Evolutionary conservation across 2,888 invertebrate genomes (phyloP).

Genomic region (Lacanobia wlatinum): DNA sequence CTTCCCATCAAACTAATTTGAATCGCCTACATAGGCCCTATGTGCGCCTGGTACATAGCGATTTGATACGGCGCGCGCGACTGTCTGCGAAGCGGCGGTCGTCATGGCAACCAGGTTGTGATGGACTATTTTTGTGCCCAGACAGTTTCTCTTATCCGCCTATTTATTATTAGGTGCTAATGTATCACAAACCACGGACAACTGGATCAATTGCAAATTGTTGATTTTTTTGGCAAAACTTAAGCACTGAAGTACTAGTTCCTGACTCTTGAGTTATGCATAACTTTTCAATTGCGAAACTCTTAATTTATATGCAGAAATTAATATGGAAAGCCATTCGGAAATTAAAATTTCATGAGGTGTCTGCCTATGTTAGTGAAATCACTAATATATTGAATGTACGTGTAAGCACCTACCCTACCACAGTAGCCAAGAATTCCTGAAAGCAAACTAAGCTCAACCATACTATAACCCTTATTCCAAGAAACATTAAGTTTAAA

Average conservation of each 20-base stretch:
- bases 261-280: background rate
- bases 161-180: slow-evolving; percentile 40
- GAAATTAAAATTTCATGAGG: background rate
- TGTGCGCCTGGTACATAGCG: background rate
- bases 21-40: background rate
- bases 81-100: slow-evolving; percentile 67
- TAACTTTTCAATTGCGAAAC: background rate
- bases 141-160: slow-evolving; percentile 40
- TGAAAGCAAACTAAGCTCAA: slow-evolving; percentile 21
- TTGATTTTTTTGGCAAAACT: background rate
- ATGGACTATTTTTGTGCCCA: slow-evolving; percentile 61
- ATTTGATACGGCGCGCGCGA: slow-evolving; percentile 26
- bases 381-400: slow-evolving; percentile 13
- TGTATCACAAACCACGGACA: slow-evolving; percentile 4
- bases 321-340: background rate
- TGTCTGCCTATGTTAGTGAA: slow-evolving; percentile 28
- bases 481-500: slow-evolving; percentile 63
- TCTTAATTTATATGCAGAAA: background rate
- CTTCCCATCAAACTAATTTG: background rate
- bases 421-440: slow-evolving; percentile 52
- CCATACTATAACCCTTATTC: slow-evolving; percentile 56
- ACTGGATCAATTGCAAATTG: background rate
- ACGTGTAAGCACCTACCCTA: slow-evolving; percentile 1
- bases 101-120: slow-evolving; percentile 68
- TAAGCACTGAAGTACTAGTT: background rate